phyloP scores from a whole-genome alignment of 2,888 invertebrate species.

The Elegia similella region DNA sequence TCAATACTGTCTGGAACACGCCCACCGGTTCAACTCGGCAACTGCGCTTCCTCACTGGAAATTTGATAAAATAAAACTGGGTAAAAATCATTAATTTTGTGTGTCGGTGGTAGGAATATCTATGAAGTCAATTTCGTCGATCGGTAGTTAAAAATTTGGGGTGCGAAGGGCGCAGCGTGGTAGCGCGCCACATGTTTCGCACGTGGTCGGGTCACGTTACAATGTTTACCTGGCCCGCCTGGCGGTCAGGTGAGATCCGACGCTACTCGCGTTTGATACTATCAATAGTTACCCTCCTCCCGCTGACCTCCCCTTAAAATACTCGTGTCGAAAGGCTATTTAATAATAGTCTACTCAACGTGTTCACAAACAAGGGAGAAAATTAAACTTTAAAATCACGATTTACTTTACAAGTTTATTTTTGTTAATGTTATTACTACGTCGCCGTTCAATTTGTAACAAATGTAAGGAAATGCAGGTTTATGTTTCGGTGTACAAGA shows the following conservation, averaged over 20 bases:
- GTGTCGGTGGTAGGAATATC: constrained; percentile 48
- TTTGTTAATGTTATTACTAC: no score
- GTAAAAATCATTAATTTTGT: constrained; percentile 73
- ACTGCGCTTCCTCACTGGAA: constrained; percentile 78
- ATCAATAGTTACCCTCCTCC: constrained; percentile 34
- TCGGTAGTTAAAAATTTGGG: constrained; percentile 21
- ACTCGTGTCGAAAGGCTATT: constrained; percentile 26
- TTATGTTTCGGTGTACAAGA: constrained; percentile 1
- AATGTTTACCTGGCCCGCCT: constrained; percentile 76
- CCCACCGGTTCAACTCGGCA: constrained; percentile 74
- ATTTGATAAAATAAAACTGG: constrained; percentile 78
- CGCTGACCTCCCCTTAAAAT: constrained; percentile 30
- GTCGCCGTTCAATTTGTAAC: background rate
- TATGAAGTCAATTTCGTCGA: constrained; percentile 28
- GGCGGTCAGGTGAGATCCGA: constrained; percentile 70
- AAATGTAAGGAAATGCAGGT: constrained; percentile 8
- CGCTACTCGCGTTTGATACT: constrained; percentile 39
- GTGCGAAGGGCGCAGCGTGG: constrained; percentile 17
- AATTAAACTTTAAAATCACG: background rate
- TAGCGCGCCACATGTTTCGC: constrained; percentile 59
- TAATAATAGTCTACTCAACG: constrained; percentile 21
- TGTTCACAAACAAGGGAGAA: background rate
- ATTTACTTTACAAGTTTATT: background rate
- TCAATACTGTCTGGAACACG: constrained; percentile 80
- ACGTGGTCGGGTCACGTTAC: constrained; percentile 76